Conservation (phyloP, 2,888 invertebrate genomes). For the Drosophila atripex region DNA sequence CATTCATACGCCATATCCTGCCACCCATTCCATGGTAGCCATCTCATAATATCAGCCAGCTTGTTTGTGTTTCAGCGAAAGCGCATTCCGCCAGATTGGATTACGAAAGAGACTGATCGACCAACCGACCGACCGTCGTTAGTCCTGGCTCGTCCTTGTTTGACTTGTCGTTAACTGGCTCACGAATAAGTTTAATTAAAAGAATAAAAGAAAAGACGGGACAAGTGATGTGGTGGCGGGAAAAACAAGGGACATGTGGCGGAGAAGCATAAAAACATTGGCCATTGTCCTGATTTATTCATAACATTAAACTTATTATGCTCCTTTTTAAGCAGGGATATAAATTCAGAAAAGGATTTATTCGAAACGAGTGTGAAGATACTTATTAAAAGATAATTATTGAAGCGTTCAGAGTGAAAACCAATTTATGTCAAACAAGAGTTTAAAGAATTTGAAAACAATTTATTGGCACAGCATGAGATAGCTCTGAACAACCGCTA, state of each 20-base stretch:
- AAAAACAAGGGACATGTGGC: neutral
- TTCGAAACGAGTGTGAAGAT: neutral
- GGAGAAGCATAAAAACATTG: neutral
- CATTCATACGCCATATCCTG: slow-evolving; percentile 6
- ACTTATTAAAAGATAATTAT: neutral
- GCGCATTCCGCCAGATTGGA: slow-evolving; percentile 34
- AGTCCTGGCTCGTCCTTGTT: slow-evolving; percentile 9
- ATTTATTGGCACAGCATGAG: neutral
- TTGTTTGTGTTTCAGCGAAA: slow-evolving; percentile 32
- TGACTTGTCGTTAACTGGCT: slow-evolving; percentile 32
- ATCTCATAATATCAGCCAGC: slow-evolving; percentile 16
- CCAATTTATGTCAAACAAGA: neutral
- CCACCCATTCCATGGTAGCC: neutral
- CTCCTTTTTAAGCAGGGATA: no score
- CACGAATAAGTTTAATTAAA: slow-evolving; percentile 31
- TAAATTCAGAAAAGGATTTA: no score
- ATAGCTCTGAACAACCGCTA: neutral
- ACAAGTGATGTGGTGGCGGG: no score
- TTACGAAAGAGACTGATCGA: slow-evolving; percentile 4
- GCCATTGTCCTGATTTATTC: neutral
- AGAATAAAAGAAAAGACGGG: slow-evolving; percentile 1
- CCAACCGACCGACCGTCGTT: slow-evolving; percentile 7
- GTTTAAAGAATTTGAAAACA: neutral
- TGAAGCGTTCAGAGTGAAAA: neutral
- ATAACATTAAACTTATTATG: no score